Conservation (phyloP, 1,140 invertebrate genomes). For the Cataglyphis hispanica region DNA sequence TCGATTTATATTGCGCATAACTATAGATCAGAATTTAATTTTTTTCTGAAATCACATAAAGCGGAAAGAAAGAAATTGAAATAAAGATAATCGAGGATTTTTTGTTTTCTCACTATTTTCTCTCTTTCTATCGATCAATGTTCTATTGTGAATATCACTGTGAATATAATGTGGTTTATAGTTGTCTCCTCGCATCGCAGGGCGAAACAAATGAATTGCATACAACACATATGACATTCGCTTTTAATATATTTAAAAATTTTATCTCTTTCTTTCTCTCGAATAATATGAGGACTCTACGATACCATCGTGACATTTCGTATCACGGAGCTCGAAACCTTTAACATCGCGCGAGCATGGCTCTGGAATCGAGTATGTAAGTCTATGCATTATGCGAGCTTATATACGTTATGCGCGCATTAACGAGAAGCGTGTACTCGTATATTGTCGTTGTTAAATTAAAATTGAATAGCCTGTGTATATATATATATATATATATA, state of each 20-base stretch:
- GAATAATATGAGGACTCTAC: conserved; percentile 56
- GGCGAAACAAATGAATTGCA: conserved; percentile 16
- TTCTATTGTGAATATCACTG: conserved; percentile 45
- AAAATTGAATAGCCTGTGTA: conserved; percentile 40
- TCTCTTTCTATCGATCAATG: conserved; percentile 62
- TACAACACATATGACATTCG: not conserved
- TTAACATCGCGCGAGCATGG: conserved; percentile 53
- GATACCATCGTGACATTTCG: conserved; percentile 70
- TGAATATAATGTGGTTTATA: conserved; percentile 18
- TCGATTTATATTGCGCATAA: conserved; percentile 19
- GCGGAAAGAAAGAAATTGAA: conserved; percentile 52
- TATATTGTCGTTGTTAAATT: conserved; percentile 36
- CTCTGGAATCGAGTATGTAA: conserved; percentile 5
- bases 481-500: not conserved
- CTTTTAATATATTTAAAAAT: conserved; percentile 24
- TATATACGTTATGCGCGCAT: not conserved
- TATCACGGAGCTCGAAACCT: conserved; percentile 64
- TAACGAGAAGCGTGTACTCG: not conserved
- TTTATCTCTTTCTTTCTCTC: conserved; percentile 28
- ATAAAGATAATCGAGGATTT: conserved; percentile 57
- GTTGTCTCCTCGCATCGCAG: conserved; percentile 34
- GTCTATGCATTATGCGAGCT: conserved; percentile 17
- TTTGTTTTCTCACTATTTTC: conserved; percentile 51
- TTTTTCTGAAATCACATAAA: conserved; percentile 17
- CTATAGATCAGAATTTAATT: conserved; percentile 48